Base-by-base conservation (phyloP, 2,113 vertebrate genomes). In the Syngnathoides biaculeatus region DNA sequence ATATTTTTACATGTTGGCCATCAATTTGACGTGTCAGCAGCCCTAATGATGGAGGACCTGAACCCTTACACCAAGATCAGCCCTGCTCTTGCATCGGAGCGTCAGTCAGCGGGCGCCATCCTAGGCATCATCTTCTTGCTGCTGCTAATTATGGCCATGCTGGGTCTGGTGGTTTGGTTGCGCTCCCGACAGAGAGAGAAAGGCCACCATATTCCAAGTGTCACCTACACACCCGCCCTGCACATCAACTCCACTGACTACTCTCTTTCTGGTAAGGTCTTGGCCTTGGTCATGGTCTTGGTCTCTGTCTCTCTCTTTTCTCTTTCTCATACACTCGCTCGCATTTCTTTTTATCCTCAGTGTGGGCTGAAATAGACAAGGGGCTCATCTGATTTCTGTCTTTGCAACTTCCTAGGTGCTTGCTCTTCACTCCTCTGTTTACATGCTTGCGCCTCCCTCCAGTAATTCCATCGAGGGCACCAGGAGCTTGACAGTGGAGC, bases 61-160 rank as follows among this genome's bases (percentile, higher is more conserved):
- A 97, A 98, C 77, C 95, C 95, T 42, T 97, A 97, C 91, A 98
- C 95, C 72, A 97, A 96, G 91, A 96, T 97, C 91, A 95, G 95
- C 80, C 95, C 96, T 0, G 95, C 95, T 2, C 87, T 95, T 87
- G 94, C 92, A 39, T 93, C 94, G 0, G 95, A 95, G 89, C 92
- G 90, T 10, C 95, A 96, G 85, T 96, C 95, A 0, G 93, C 94
- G 59, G 94, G 94, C 20, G 94, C 94, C 17, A 91, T 96, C 71
- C 92, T 95, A 35, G 96, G 95, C 64, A 94, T 96, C 81, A 73
- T 95, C 81, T 90, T 95, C 80, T 92, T 98, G 77, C 82, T 97
- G 80, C 89, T 96, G 84, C 93, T 97, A 89, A 92, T 95, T 81
- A 84, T 93, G 89, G 87, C 91, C 80, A 90, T 96, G 90, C 88